Percentiles rank a stretch among this genome's conserved stretches.
phyloP scores from a whole-genome alignment of 2,797 vertebrate genomes.

The Macroramphosus scolopax region DNA sequence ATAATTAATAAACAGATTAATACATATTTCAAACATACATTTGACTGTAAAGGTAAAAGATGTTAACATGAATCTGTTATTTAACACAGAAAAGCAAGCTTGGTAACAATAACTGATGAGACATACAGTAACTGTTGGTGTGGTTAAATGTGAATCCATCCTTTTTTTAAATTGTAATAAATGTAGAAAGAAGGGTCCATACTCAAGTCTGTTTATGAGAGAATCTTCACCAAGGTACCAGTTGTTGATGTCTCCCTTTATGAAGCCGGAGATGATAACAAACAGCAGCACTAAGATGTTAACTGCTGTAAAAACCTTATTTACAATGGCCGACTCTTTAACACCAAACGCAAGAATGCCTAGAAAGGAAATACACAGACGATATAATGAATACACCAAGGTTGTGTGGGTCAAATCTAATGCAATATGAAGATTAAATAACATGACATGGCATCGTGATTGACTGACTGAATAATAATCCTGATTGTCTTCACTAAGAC shows the following conservation, averaged over 20 bases:
- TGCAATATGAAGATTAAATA: too few relatives aligned
- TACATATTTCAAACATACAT: too few relatives aligned
- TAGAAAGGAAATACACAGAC: slow-evolving; percentile 44
- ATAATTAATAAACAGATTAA: too few relatives aligned
- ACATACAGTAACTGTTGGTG: not conserved
- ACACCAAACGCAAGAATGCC: slow-evolving; percentile 86
- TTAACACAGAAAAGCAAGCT: too few relatives aligned
- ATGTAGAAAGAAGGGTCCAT: slow-evolving; percentile 25
- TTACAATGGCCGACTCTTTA: slow-evolving; percentile 83
- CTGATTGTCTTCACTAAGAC: not conserved
- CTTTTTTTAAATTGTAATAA: not conserved
- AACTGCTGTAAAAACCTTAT: slow-evolving; percentile 84
- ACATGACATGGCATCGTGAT: too few relatives aligned
- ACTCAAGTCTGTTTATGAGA: slow-evolving; percentile 42
- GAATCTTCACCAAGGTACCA: slow-evolving; percentile 75
- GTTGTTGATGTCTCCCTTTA: slow-evolving; percentile 82
- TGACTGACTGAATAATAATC: not conserved
- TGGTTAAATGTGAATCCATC: not conserved
- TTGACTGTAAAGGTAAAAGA: too few relatives aligned
- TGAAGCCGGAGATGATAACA: slow-evolving; percentile 80
- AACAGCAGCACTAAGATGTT: slow-evolving; percentile 82
- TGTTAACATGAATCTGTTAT: too few relatives aligned
- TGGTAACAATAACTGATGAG: not conserved
- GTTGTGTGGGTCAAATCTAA: too few relatives aligned
- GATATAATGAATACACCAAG: too few relatives aligned